phyloP scores from a whole-genome alignment of 2,888 invertebrate species.

The Leucoptera coffeella region DNA sequence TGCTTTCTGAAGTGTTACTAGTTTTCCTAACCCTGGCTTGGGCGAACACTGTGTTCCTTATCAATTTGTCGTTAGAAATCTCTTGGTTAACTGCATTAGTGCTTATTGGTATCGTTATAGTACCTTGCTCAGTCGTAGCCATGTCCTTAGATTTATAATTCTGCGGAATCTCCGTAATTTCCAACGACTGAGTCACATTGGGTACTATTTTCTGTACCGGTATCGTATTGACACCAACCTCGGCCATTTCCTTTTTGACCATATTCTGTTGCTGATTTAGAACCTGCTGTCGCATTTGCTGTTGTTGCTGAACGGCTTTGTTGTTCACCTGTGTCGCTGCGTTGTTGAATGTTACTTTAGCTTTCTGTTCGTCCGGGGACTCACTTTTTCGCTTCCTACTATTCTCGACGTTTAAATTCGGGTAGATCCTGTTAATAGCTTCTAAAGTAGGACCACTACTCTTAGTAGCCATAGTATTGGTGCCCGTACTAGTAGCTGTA shows the following conservation, averaged over 20 bases:
- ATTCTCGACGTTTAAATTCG: no score
- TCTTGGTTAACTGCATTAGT: neutral
- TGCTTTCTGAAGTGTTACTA: constrained; percentile 1
- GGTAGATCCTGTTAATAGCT: no score
- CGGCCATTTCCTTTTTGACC: constrained; percentile 3
- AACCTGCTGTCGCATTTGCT: neutral
- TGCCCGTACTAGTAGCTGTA: no score
- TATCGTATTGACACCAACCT: constrained; percentile 10
- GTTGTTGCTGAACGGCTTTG: no score
- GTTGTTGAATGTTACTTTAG: constrained; percentile 13
- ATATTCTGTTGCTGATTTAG: constrained; percentile 6
- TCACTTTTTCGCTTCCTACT: constrained; percentile 36
- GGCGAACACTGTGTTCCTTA: constrained; percentile 34
- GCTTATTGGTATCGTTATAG: constrained; percentile 6
- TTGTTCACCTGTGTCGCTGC: constrained; percentile 9
- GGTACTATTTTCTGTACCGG: constrained; percentile 5
- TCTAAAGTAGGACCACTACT: no score
- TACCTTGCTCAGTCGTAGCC: neutral
- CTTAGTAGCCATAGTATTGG: no score
- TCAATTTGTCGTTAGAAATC: constrained; percentile 16
- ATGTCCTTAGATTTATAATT: no score
- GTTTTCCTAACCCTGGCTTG: constrained; percentile 26
- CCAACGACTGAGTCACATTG: no score
- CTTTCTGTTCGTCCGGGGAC: constrained; percentile 25
- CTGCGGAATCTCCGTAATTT: no score